phyloP scores from a whole-genome alignment of 2,113 vertebrate genomes.

The Willisornis vidua region DNA sequence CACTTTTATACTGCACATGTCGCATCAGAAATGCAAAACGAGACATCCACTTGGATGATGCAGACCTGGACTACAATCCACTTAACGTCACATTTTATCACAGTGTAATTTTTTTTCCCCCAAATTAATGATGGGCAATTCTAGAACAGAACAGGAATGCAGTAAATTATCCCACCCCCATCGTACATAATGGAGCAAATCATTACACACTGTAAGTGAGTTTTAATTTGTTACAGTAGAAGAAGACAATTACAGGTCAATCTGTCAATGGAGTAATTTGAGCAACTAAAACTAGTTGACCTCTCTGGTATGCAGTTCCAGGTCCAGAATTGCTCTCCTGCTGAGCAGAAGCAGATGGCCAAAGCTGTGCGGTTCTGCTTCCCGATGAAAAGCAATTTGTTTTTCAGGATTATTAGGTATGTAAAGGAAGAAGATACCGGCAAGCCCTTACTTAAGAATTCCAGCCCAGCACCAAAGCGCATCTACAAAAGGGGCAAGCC shows the following conservation, averaged over 20 bases:
- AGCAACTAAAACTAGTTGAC: conserved; percentile 15
- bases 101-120: background rate
- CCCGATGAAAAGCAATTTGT: background rate
- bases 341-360: conserved; percentile 49
- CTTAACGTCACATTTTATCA: background rate
- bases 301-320: background rate
- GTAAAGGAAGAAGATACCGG: background rate
- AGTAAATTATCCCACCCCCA: conserved; percentile 12
- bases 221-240: conserved; percentile 39
- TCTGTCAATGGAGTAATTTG: conserved; percentile 14
- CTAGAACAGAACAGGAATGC: background rate
- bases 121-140: background rate
- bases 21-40: background rate
- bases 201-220: background rate
- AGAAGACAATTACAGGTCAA: conserved; percentile 34
- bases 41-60: background rate
- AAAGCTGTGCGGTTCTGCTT: background rate
- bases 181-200: conserved; percentile 24
- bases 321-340: background rate
- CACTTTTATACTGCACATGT: background rate
- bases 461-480: background rate
- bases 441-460: background rate
- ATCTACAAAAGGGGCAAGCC: background rate
- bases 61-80: background rate
- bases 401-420: background rate